These are phyloP conservation scores for Penaeus indicus DNA, from an alignment of 1,140 invertebrate species.

Conservation along the genomic window DNA sequence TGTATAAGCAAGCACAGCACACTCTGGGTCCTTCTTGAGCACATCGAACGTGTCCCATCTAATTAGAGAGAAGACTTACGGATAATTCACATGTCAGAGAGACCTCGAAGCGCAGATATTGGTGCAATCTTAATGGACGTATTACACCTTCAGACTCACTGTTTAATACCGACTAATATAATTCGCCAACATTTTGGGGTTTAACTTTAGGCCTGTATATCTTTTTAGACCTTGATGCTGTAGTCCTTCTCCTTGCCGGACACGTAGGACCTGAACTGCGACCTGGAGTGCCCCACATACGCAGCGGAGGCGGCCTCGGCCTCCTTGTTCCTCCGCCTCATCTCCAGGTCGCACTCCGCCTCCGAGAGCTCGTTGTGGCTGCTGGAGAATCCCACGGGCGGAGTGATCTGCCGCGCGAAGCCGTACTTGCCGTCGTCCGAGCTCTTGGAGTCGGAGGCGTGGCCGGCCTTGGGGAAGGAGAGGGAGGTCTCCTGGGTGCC, in stretches of 20 bases:
- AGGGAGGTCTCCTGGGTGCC: slow-evolving; percentile 53
- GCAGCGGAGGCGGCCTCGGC: background rate
- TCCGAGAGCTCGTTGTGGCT: slow-evolving; percentile 55
- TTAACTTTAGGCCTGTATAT: too few relatives aligned
- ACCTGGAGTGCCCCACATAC: slow-evolving; percentile 47
- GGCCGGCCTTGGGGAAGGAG: slow-evolving; percentile 42
- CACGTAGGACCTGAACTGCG: slow-evolving; percentile 54
- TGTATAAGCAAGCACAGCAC: too few relatives aligned
- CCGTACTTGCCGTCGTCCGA: slow-evolving; percentile 55
- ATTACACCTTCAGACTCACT: too few relatives aligned
- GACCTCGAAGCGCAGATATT: too few relatives aligned
- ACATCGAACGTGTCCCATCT: too few relatives aligned
- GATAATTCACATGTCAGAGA: too few relatives aligned
- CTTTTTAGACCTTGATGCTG: slow-evolving; percentile 45
- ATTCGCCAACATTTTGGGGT: too few relatives aligned
- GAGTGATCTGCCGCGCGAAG: slow-evolving; percentile 43
- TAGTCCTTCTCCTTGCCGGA: slow-evolving; percentile 45
- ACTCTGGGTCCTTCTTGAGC: too few relatives aligned
- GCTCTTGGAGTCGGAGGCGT: slow-evolving; percentile 18
- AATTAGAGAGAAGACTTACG: too few relatives aligned
- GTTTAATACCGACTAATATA: too few relatives aligned
- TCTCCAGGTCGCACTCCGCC: slow-evolving; percentile 60
- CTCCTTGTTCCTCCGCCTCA: slow-evolving; percentile 35
- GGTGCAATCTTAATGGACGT: too few relatives aligned
- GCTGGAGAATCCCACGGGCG: slow-evolving; percentile 50